These are phyloP conservation scores for Cephus rjabovi DNA, from an alignment of 2,888 invertebrate genomes.

Conservation along the genomic window DNA sequence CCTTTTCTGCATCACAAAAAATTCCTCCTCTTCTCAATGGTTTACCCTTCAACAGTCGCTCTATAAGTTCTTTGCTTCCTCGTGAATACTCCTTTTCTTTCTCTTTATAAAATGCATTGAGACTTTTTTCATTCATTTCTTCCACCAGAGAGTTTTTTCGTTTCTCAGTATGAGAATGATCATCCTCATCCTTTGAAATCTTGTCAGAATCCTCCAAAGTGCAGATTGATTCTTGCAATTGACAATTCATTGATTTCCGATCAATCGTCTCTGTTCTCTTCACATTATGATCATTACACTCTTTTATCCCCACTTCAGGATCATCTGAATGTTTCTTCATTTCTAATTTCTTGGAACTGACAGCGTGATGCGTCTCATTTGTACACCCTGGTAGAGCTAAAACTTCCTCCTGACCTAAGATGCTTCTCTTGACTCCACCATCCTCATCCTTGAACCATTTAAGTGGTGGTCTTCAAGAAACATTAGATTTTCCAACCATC, in stretches of 20 bases:
- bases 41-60: constrained; percentile 46
- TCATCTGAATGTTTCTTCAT: background rate
- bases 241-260: background rate
- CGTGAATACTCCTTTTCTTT: constrained; percentile 23
- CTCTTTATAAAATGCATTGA: constrained; percentile 21
- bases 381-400: background rate
- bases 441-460: constrained; percentile 47
- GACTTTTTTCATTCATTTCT: constrained; percentile 23
- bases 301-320: background rate
- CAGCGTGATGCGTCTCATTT: background rate
- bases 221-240: constrained; percentile 19
- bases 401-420: background rate
- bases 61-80: constrained; percentile 28
- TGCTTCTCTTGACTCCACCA: constrained; percentile 25
- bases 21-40: constrained; percentile 53
- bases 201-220: constrained; percentile 35
- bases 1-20: constrained; percentile 58
- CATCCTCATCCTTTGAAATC: constrained; percentile 18
- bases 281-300: background rate
- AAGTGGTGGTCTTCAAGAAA: constrained; percentile 41
- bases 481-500: background rate
- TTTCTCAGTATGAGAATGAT: background rate
- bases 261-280: background rate
- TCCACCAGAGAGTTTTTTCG: background rate
- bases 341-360: background rate